Evolutionary conservation across 2,888 invertebrate species (phyloP), one percentile per base, ranked within the genome.

Genomic region (Antitype chi): DNA sequence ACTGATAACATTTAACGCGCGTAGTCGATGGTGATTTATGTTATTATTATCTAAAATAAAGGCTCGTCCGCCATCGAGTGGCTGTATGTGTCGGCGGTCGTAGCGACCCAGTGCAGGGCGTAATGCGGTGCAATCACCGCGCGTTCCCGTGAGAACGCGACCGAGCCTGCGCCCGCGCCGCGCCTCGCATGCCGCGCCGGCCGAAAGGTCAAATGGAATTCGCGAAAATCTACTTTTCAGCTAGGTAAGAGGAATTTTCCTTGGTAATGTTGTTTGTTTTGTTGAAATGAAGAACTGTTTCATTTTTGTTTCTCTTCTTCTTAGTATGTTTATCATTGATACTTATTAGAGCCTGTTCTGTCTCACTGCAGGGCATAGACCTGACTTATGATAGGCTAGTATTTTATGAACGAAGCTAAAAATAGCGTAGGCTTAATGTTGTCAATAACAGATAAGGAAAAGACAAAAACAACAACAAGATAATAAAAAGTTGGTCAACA

Each of bases 131-230:
- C 95, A 94, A 94, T 94, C 94, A 94, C 94, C 93, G 93, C 85
- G 91, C 93, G 95, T 96, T 96, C 96, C 96, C 96, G 96, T 96
- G 96, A 95, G 96, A 96, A 96, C 95, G 91, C 91, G 91, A 90
- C 92, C 93, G 89, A 88, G 85, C 81, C 87, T 81, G 88, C 68
- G 89, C 90, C 87, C 88, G 86, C 89, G 88, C 89, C 88, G 70
- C 85, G 72, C 85, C 85, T 82, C 88, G 89, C 93, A 92, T 92
- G 88, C 92, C 92, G 88, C 88, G 73, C 86, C 86, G 84, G 82
- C 86, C 68, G 70, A 94, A 94, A 94, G 95, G 94, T 94, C 94
- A 94, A 77, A 82, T 80, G 73, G 69, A 84, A 86, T 86, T 86
- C 79, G 87, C 88, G 83, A 88, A 88, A 87, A 87, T 32, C 59